phyloP scores from a whole-genome alignment of 2,888 invertebrate genomes.

The Lasioglossum malachurum region DNA sequence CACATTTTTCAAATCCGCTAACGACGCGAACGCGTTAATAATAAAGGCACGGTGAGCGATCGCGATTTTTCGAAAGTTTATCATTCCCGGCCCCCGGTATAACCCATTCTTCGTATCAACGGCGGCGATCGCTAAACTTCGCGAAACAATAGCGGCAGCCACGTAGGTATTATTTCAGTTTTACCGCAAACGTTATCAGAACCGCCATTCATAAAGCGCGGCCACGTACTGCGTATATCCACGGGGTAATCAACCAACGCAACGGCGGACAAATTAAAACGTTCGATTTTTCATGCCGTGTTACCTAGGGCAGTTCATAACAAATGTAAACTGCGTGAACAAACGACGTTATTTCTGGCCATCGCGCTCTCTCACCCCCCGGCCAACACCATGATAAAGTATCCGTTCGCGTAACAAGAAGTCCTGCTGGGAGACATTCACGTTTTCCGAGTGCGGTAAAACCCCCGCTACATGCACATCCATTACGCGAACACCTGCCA shows the following conservation, averaged over 20 bases:
- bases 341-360: constrained; percentile 21
- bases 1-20: constrained; percentile 4
- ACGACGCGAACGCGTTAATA: constrained; percentile 29
- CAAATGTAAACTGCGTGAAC: constrained; percentile 59
- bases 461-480: not conserved
- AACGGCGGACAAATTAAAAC: constrained; percentile 59
- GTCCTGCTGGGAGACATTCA: constrained; percentile 46
- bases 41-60: constrained; percentile 21
- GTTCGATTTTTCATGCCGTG: constrained; percentile 57
- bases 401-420: constrained; percentile 46
- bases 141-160: constrained; percentile 59
- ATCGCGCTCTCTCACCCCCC: not conserved
- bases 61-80: constrained; percentile 47
- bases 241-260: constrained; percentile 54
- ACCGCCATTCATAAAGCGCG: constrained; percentile 57
- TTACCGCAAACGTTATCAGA: constrained; percentile 59
- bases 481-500: not conserved
- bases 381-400: constrained; percentile 49
- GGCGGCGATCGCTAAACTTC: constrained; percentile 51
- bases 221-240: constrained; percentile 40
- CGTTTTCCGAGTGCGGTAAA: constrained; percentile 35
- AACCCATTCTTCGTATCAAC: constrained; percentile 53
- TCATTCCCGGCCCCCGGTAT: constrained; percentile 36
- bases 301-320: constrained; percentile 50
- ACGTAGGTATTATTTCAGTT: constrained; percentile 62